Evolutionary conservation across 1,140 invertebrate species (phyloP), one percentile per base, ranked within the genome.

Genomic region (Drosophila pachea): DNA sequence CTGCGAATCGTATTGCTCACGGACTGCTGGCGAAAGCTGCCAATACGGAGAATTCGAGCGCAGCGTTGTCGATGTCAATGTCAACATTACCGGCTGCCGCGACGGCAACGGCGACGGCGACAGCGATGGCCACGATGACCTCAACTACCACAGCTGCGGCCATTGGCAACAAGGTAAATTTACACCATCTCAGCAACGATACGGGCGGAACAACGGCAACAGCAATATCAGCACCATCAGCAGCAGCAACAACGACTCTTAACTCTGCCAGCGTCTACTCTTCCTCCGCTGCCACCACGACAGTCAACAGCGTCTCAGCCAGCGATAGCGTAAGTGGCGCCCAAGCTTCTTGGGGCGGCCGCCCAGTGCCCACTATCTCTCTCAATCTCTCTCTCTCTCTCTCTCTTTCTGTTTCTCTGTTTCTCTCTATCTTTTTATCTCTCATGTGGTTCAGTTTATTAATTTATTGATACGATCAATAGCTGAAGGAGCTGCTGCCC

Each of bases 311-410:
- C 16, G 61, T 50, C 56, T 61, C 78, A 66, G 59, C 65, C 69
- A 76, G 56, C 69, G 81, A 84, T 64, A 86, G 81, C 71, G 79
- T 83, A 83, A 83, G 81, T 86, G 73, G 67, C 78, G 65, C 66
- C 58, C 47, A 63, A 49, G 14, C 11, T 35, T 43, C n/a, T 55
- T 50, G 36, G 12, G 31, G 50, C 16, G 16, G 45, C 31, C 43
- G 50, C 67, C 42, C 67, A 63, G 61, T 45, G 38, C 63, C 45
- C 52, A 62, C 31, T 61, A 11, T 67, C 4, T 56, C 48, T 56
- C 36, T 66, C 36, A 64, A n/a, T 47, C 22, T 58, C 12, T 71
- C 14, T 61, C 42, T 67, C 11, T 54, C 2, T 69, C 48, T 72
- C 9, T 43, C 38, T 49, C 38, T 40, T 38, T 54, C 4, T 43